phyloP scores from a whole-genome alignment of 1,140 invertebrate genomes.

The Venturia canescens region DNA sequence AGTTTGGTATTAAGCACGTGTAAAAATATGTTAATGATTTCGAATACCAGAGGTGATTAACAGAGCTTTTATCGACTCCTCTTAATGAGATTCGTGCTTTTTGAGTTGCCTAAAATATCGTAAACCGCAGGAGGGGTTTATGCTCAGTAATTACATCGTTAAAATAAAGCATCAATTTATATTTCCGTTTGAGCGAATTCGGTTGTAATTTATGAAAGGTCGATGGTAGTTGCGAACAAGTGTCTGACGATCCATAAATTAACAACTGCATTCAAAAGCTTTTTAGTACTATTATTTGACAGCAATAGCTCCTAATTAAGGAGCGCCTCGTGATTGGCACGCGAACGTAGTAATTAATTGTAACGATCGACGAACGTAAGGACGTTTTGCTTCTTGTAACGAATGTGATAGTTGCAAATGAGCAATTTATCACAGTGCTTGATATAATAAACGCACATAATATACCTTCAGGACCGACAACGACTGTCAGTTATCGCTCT shows the following conservation, averaged over 20 bases:
- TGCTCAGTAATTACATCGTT: background rate
- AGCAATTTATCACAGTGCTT: conserved; percentile 31
- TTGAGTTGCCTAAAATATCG: too few species aligned
- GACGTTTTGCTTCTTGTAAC: conserved; percentile 32
- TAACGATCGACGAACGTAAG: conserved; percentile 38
- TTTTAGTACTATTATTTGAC: too few species aligned
- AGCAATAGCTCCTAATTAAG: background rate
- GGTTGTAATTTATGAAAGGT: background rate
- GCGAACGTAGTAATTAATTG: conserved; percentile 46
- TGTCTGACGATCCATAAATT: background rate
- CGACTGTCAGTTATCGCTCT: background rate
- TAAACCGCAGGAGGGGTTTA: too few species aligned
- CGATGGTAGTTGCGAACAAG: background rate
- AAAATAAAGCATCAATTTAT: background rate
- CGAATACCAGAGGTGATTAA: too few species aligned
- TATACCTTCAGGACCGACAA: conserved; percentile 3
- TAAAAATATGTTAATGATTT: too few species aligned
- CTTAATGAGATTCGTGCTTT: too few species aligned
- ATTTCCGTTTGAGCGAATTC: background rate
- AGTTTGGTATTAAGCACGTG: too few species aligned
- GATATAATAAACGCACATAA: conserved; percentile 24
- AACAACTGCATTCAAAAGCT: too few species aligned
- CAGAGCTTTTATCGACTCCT: too few species aligned
- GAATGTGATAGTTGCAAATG: conserved; percentile 24
- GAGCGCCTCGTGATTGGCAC: background rate